phyloP scores from a whole-genome alignment of 1,140 invertebrate species.

The Oryctes rhinoceros region DNA sequence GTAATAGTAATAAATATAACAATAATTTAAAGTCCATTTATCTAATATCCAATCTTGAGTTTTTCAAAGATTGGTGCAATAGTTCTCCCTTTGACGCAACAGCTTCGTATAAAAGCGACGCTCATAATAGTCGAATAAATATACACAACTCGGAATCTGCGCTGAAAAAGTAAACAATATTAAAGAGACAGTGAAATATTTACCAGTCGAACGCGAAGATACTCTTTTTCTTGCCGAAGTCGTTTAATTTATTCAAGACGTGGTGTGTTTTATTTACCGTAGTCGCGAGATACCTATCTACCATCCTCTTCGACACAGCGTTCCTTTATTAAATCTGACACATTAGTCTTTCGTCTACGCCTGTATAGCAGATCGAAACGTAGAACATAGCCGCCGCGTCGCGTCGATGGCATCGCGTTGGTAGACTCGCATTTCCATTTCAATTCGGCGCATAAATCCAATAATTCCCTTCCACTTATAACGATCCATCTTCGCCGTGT shows the following conservation, averaged over 20 bases:
- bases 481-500: neutral
- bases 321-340: conserved; percentile 13
- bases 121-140: too few species aligned
- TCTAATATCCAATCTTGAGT: too few species aligned
- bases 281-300: neutral
- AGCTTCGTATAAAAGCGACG: too few species aligned
- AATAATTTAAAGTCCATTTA: too few species aligned
- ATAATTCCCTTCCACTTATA: conserved; percentile 18
- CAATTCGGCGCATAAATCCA: conserved; percentile 4
- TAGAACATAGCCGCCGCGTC: neutral
- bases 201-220: too few species aligned
- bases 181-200: too few species aligned
- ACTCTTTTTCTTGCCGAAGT: neutral
- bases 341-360: conserved; percentile 16
- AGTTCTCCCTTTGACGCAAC: too few species aligned
- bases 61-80: too few species aligned
- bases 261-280: conserved; percentile 3
- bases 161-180: too few species aligned
- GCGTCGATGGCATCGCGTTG: neutral
- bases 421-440: neutral
- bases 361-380: neutral
- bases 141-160: too few species aligned
- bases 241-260: neutral
- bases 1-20: too few species aligned
- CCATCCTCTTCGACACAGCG: neutral